A percentile compares a stretch with the other conserved stretches of the same genome.
Evolutionary conservation across 2,888 invertebrate genomes (phyloP).

Genomic region (Stenichneumon culpator): DNA sequence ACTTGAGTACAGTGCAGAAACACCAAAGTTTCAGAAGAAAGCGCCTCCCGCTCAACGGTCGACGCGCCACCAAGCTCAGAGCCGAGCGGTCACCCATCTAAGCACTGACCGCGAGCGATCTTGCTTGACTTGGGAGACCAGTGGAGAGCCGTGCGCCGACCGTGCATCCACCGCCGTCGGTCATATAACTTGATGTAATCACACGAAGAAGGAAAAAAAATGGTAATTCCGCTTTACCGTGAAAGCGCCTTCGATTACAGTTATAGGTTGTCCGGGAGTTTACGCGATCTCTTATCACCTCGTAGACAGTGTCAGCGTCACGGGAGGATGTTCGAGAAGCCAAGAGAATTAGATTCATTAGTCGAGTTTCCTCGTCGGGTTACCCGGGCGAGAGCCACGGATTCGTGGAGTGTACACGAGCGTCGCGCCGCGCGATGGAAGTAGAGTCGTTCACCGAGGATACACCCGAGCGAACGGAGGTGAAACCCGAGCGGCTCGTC

Average conservation of each 20-base stretch:
- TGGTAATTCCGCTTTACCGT: neutral
- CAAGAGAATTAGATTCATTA: constrained; percentile 2
- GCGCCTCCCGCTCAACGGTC: too few species aligned
- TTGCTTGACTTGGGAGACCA: too few species aligned
- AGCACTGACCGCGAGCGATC: too few species aligned
- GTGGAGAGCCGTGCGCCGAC: too few species aligned
- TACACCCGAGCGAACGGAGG: constrained; percentile 27
- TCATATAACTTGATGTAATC: too few species aligned
- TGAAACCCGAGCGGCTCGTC: constrained; percentile 56
- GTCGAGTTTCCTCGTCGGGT: neutral
- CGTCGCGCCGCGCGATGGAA: neutral
- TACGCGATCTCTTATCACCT: constrained; percentile 37
- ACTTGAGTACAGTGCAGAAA: too few species aligned
- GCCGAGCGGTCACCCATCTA: too few species aligned
- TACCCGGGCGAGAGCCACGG: neutral
- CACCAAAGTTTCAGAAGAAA: too few species aligned
- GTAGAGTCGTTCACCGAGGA: constrained; percentile 26
- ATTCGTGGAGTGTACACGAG: neutral
- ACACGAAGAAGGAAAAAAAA: too few species aligned
- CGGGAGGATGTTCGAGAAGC: neutral
- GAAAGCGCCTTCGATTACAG: neutral
- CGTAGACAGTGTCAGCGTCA: neutral
- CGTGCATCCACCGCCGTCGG: too few species aligned
- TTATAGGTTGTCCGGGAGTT: constrained; percentile 37
- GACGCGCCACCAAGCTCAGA: too few species aligned